Evolutionary conservation across 2,797 vertebrate genomes (phyloP).

Genomic region (Gadopsis bispinosus): DNA sequence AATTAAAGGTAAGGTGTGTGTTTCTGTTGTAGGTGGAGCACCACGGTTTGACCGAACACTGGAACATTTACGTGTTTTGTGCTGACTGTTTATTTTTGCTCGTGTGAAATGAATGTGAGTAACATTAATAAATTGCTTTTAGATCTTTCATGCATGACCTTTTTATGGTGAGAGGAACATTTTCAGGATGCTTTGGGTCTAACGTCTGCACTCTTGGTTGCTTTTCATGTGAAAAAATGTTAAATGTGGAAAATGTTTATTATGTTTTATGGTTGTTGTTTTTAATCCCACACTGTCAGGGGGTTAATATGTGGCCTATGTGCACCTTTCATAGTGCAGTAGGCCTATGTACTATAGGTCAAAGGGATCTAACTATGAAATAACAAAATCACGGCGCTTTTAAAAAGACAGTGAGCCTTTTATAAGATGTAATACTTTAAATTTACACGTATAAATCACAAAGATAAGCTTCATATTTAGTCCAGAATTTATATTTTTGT

Average conservation of each 20-base stretch:
- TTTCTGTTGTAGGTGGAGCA: background rate
- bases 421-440: background rate
- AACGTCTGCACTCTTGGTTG: background rate
- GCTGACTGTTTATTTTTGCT: background rate
- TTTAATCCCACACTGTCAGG: accelerated
- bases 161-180: background rate
- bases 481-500: background rate
- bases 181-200: background rate
- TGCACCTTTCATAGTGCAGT: background rate
- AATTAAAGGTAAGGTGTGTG: constrained; percentile 66
- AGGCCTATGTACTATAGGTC: background rate
- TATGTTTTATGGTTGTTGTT: background rate
- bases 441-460: background rate
- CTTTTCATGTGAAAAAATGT: background rate
- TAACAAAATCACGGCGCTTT: background rate
- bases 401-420: background rate
- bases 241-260: background rate
- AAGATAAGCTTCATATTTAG: background rate
- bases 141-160: background rate
- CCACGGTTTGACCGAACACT: background rate
- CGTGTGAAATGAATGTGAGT: background rate
- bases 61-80: background rate
- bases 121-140: background rate
- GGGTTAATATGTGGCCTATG: background rate
- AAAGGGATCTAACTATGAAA: background rate